A percentile compares a stretch with the other conserved stretches of the same genome.
Evolutionary conservation across 1,140 invertebrate genomes (phyloP).

Genomic region (Drepana arcuata): DNA sequence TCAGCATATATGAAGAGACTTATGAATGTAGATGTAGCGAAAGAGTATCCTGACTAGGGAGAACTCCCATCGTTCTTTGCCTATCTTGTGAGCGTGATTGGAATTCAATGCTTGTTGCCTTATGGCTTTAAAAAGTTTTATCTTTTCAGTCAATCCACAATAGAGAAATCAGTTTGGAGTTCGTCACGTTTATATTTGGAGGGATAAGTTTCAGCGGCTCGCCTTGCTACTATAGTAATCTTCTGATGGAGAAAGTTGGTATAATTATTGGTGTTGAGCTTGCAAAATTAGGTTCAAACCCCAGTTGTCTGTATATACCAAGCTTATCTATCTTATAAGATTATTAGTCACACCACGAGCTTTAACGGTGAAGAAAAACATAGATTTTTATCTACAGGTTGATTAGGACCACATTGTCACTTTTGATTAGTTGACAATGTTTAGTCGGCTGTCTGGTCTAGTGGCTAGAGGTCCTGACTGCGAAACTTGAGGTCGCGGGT

Average conservation of each 20-base stretch:
- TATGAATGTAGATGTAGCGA: background rate
- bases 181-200: constrained; percentile 5
- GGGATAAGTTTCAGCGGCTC: constrained; percentile 4
- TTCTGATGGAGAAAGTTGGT: constrained; percentile 9
- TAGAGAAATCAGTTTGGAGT: constrained; percentile 4
- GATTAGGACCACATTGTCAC: background rate
- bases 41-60: background rate
- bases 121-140: too few species aligned
- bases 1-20: background rate
- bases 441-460: too few species aligned
- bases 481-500: too few species aligned
- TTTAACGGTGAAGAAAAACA: background rate
- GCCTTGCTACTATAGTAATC: constrained; percentile 9
- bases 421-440: background rate
- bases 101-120: background rate
- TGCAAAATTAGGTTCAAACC: too few species aligned
- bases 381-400: background rate
- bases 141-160: constrained; percentile 4
- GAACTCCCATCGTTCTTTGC: background rate
- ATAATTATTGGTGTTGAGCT: too few species aligned
- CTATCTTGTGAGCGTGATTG: background rate
- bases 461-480: too few species aligned
- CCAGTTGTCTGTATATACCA: background rate
- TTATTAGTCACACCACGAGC: background rate
- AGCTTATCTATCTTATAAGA: background rate